These are phyloP conservation scores for Psilanteris sp. DNA, from an alignment of 1,140 invertebrate species.

Conservation along the genomic window DNA sequence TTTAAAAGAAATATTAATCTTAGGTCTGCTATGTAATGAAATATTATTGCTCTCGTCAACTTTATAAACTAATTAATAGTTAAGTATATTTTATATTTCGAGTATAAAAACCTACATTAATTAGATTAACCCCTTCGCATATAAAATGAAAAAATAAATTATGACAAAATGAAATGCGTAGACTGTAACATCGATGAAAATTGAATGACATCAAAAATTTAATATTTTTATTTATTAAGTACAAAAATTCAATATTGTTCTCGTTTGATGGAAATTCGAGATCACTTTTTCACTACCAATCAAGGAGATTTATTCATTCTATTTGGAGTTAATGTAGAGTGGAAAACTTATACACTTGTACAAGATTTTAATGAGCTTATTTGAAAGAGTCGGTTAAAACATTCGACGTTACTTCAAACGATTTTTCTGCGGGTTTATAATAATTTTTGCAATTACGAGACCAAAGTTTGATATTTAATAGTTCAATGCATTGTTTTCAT, in stretches of 20 bases:
- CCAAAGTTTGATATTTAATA: conserved; percentile 44
- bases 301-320: conserved; percentile 50
- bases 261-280: conserved; percentile 28
- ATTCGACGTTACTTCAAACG: conserved; percentile 43
- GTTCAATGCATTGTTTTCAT: conserved; percentile 40
- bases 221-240: conserved; percentile 47
- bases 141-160: conserved; percentile 24
- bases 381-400: conserved; percentile 49
- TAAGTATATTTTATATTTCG: too few relatives aligned
- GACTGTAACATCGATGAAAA: conserved; percentile 18
- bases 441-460: conserved; percentile 45
- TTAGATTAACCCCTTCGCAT: too few relatives aligned
- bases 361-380: conserved; percentile 60
- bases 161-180: conserved; percentile 16
- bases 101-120: too few relatives aligned
- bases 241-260: conserved; percentile 46
- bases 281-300: conserved; percentile 45
- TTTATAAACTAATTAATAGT: too few relatives aligned
- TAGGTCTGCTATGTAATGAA: too few relatives aligned
- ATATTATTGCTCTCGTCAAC: too few relatives aligned
- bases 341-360: conserved; percentile 60
- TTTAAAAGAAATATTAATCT: too few relatives aligned
- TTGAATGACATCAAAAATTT: conserved; percentile 31
- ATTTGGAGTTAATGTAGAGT: conserved; percentile 36
- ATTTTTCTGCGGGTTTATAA: conserved; percentile 43